Conservation (phyloP, 2,113 vertebrate genomes). For the Sula dactylatra region DNA sequence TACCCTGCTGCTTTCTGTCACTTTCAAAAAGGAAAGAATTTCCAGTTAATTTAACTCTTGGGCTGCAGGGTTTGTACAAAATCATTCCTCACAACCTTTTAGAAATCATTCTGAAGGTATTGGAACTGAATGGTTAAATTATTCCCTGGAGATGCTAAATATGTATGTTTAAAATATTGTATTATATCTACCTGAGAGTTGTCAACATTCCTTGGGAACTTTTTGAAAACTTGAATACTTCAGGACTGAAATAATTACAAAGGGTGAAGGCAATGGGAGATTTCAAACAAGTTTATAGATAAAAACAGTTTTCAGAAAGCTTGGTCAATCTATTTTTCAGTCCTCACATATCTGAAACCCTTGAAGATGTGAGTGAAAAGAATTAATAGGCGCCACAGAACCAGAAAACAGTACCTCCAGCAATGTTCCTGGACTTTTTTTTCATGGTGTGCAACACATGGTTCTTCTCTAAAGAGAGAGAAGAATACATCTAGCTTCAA, state of each 20-base stretch:
- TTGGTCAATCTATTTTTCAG: background rate
- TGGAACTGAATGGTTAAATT: background rate
- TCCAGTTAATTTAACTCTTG: background rate
- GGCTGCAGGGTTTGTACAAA: background rate
- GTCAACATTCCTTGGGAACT: background rate
- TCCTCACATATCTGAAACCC: background rate
- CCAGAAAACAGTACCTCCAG: background rate
- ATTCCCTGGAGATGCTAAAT: background rate
- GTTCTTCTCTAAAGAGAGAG: background rate
- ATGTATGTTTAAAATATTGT: background rate
- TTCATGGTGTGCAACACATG: background rate
- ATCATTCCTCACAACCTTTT: background rate
- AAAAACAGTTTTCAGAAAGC: background rate
- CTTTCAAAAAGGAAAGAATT: background rate
- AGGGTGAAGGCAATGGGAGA: background rate
- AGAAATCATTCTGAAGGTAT: background rate
- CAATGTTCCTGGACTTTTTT: background rate
- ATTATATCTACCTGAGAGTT: background rate
- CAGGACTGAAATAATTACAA: background rate
- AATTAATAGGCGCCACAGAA: background rate
- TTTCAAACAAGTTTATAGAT: background rate
- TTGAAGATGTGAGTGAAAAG: background rate
- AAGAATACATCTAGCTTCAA: background rate
- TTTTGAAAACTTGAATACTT: background rate
- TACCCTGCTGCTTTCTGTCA: background rate